Conservation (phyloP, 2,113 vertebrate genomes). For the Galeopterus variegatus region DNA sequence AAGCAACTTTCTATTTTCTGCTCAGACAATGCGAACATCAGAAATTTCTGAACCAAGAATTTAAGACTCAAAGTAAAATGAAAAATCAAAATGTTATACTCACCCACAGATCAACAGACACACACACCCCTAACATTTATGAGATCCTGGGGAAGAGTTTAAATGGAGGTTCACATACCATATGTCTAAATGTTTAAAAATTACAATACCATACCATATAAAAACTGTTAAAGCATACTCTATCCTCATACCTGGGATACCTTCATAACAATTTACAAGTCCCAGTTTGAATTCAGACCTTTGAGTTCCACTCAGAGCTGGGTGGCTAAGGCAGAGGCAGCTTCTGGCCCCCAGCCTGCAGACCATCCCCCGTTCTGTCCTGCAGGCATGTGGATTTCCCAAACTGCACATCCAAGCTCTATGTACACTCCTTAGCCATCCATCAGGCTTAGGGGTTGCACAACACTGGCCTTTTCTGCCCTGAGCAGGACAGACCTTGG, state of each 20-base stretch:
- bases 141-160: neutral
- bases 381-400: neutral
- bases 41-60: constrained; percentile 51
- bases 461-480: neutral
- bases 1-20: neutral
- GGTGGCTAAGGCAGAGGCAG: neutral
- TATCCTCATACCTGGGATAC: neutral
- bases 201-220: neutral
- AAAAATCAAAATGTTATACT: neutral
- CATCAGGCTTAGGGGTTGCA: neutral
- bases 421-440: neutral
- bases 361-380: neutral
- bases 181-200: constrained; percentile 17
- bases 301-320: neutral
- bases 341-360: neutral
- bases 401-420: neutral
- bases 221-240: neutral
- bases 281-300: neutral
- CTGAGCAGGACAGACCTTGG: neutral
- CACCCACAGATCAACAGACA: neutral
- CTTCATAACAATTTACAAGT: neutral
- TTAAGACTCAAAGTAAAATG: constrained; percentile 38
- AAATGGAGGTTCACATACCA: neutral
- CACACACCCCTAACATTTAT: neutral
- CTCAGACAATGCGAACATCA: neutral